Base-by-base conservation (phyloP, 2,888 invertebrate genomes). In the Diadromus collaris region DNA sequence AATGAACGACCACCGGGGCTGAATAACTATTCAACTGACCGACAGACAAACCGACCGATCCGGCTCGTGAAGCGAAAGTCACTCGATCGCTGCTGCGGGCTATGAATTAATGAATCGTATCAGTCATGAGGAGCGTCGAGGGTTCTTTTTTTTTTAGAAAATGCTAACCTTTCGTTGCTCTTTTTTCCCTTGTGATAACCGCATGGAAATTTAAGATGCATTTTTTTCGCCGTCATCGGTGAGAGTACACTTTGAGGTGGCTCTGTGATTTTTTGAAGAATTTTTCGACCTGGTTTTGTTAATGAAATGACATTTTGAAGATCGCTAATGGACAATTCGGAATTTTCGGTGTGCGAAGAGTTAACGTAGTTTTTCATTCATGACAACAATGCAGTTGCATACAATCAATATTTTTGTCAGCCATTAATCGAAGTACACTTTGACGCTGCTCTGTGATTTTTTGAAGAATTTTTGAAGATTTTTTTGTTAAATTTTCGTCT, bases 1-100 rank as follows among this genome's bases (percentile, higher is more conserved):
- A 78, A 78, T 70, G 70, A 80, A 19, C 73, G 48, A 79, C 78
- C 80, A 46, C 56, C 80, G 38, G 54, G 48, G 38, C 71, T 27
- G 79, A 71, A 67, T 65, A 76, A 44, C 61, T 44, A 72, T 79
- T 82, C 77, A 77, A 78, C 78, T 77, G 64, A 67, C 79, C 67
- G 82, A 79, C 78, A 34, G 58, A 44, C 78, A 64, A 73, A 82
- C 68, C 81, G 80, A 79, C 79, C 84, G 83, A 79, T 78, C 70
- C 70, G 56, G 79, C 81, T 87, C 83, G 85, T 85, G 80, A 79
- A 83, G 81, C 85, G 83, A 85, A 85, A 84, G 84, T 85, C 83
- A 83, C 83, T 80, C 80, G 41, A 72, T 72, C 70, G 63, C 46
- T 69, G 54, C 61, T 48, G 46, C 63, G n/a, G 38, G 24, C 56